phyloP scores from a whole-genome alignment of 2,113 vertebrate species.

The Gavia stellata region DNA sequence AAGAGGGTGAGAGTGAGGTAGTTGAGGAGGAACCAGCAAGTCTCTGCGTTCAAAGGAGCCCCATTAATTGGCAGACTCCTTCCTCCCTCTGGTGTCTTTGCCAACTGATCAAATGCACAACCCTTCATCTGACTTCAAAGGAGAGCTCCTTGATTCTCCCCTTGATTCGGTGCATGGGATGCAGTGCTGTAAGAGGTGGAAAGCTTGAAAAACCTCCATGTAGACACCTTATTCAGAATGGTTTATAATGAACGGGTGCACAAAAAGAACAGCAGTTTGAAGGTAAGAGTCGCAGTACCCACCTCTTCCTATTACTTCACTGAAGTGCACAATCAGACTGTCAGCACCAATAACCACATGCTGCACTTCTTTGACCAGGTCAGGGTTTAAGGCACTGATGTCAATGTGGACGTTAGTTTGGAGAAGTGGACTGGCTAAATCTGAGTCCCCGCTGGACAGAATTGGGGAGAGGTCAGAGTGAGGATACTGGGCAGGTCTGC shows the following conservation, averaged over 20 bases:
- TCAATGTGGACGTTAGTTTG: conserved; percentile 89
- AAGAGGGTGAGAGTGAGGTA: not conserved
- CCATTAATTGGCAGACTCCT: not conserved
- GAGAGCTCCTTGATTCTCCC: not conserved
- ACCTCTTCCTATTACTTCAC: conserved; percentile 96
- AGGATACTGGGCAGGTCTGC: conserved; percentile 82
- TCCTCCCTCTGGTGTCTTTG: not conserved
- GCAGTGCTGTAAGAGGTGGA: not conserved
- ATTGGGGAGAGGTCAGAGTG: conserved; percentile 88
- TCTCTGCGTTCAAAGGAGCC: not conserved
- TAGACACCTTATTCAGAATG: not conserved
- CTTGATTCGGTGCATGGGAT: not conserved
- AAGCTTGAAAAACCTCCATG: not conserved
- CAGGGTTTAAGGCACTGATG: conserved; percentile 88
- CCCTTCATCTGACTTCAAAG: not conserved
- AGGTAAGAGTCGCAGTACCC: conserved; percentile 45
- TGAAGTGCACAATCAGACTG: conserved; percentile 90
- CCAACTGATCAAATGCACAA: not conserved
- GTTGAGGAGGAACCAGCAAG: not conserved
- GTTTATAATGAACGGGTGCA: not conserved
- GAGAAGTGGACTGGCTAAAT: conserved; percentile 89
- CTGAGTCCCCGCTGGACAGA: conserved; percentile 83
- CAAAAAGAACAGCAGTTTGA: not conserved
- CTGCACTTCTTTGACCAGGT: conserved; percentile 93
- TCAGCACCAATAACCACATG: conserved; percentile 92